Evolutionary conservation across 2,113 vertebrate species (phyloP).

Genomic region (Albula glossodonta): DNA sequence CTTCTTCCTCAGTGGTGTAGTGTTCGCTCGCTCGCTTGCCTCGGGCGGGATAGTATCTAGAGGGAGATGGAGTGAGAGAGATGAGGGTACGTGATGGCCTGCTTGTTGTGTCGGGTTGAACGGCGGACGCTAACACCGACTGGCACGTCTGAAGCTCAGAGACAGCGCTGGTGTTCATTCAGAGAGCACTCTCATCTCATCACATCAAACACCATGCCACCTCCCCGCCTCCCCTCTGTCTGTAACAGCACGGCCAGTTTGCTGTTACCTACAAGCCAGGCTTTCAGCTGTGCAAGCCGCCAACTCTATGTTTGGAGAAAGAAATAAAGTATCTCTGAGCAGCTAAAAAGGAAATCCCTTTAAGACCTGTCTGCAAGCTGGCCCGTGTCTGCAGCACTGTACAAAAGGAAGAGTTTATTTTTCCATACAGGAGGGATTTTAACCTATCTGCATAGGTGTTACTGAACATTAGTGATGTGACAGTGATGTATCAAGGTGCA

Average conservation of each 20-base stretch:
- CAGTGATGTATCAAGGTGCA: too few species aligned
- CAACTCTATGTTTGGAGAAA: neutral
- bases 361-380: neutral
- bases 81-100: neutral
- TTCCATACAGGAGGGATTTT: too few species aligned
- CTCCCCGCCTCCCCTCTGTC: neutral
- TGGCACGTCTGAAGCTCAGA: constrained; percentile 1
- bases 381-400: too few species aligned
- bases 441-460: too few species aligned
- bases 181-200: neutral
- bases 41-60: neutral
- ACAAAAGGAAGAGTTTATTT: too few species aligned
- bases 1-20: constrained; percentile 29
- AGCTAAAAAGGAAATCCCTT: neutral
- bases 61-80: neutral
- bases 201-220: neutral
- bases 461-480: too few species aligned
- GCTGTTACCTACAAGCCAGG: neutral
- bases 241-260: neutral
- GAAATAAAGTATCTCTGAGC: neutral
- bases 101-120: neutral
- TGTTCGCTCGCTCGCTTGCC: constrained; percentile 37
- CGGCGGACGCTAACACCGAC: neutral
- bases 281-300: neutral
- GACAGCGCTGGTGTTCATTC: neutral